A percentile compares a stretch with the other conserved stretches of the same genome.
These are phyloP conservation scores for Rhagoletis pomonella DNA, from an alignment of 1,140 invertebrate species.

Conservation along the genomic window DNA sequence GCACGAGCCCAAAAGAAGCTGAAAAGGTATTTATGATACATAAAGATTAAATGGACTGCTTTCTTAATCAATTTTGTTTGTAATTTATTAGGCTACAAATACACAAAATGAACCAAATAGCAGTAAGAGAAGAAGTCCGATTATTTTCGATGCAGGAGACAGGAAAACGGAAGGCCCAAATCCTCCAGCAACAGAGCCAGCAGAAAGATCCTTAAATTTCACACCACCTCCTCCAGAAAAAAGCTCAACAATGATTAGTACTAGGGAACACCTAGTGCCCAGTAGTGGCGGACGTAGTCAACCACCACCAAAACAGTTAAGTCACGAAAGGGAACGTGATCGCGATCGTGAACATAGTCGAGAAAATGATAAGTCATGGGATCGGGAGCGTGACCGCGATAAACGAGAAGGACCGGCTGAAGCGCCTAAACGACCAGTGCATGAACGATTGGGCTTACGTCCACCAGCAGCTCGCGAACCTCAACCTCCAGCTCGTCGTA, in stretches of 20 bases:
- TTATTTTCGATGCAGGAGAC: slow-evolving; percentile 63
- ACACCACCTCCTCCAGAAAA: slow-evolving; percentile 53
- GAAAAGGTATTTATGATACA: background rate
- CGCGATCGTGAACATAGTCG: background rate
- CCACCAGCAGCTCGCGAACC: background rate
- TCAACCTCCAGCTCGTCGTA: slow-evolving; percentile 48
- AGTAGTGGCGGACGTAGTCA: background rate
- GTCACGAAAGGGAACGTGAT: background rate
- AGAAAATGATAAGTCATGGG: background rate
- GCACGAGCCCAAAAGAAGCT: background rate
- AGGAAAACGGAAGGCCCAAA: slow-evolving; percentile 1
- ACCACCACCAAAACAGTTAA: background rate
- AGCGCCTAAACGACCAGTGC: slow-evolving; percentile 60
- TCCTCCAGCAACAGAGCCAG: slow-evolving; percentile 26
- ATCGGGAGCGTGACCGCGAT: slow-evolving; percentile 26
- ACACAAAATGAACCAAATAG: background rate
- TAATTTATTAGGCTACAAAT: background rate
- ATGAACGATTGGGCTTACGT: slow-evolving; percentile 68
- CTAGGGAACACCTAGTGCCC: background rate
- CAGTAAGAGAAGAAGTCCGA: slow-evolving; percentile 66
- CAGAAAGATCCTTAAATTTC: slow-evolving; percentile 14
- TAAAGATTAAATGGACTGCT: background rate
- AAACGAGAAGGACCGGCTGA: background rate
- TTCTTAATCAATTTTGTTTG: background rate
- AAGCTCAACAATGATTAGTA: background rate